Evolutionary conservation across 30 jellyfish, hydroid and myxozoan genomes (phyloP).

Genomic region (Rhopilema esculentum): DNA sequence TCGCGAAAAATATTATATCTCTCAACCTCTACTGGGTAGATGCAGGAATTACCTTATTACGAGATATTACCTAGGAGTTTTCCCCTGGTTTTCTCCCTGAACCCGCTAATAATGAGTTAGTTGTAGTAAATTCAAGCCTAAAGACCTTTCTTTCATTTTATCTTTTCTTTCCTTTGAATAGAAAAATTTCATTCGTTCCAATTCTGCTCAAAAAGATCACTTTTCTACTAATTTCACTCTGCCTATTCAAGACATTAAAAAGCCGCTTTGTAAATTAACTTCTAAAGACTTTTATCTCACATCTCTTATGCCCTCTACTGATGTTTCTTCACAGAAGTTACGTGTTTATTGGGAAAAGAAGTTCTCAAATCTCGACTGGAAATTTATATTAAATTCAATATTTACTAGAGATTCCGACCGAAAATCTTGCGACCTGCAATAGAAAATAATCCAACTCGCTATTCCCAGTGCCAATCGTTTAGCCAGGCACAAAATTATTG

Average conservation of each 20-base stretch:
- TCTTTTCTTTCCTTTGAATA: neutral
- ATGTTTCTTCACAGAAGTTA: neutral
- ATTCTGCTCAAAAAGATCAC: constrained; percentile 1
- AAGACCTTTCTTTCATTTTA: neutral
- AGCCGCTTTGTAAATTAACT: neutral
- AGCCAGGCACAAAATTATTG: constrained; percentile 3
- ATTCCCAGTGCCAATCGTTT: neutral
- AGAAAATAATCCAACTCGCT: constrained; percentile 8
- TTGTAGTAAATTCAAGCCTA: neutral
- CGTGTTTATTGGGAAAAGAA: neutral
- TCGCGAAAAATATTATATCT: neutral
- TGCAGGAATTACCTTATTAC: constrained; percentile 5
- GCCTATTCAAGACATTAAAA: neutral
- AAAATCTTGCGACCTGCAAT: constrained; percentile 18
- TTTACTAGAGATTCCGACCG: neutral
- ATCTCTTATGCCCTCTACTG: neutral
- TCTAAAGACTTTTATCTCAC: neutral
- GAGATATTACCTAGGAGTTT: constrained; percentile 11
- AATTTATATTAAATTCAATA: constrained; percentile 1
- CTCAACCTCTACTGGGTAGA: neutral
- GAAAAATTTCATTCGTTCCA: neutral
- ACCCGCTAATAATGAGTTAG: neutral
- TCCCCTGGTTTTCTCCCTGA: constrained; percentile 29
- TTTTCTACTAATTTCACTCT: neutral
- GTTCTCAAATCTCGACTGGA: constrained; percentile 2